Evolutionary conservation across 1,140 invertebrate species (phyloP).

Genomic region (Leucophenga varia): DNA sequence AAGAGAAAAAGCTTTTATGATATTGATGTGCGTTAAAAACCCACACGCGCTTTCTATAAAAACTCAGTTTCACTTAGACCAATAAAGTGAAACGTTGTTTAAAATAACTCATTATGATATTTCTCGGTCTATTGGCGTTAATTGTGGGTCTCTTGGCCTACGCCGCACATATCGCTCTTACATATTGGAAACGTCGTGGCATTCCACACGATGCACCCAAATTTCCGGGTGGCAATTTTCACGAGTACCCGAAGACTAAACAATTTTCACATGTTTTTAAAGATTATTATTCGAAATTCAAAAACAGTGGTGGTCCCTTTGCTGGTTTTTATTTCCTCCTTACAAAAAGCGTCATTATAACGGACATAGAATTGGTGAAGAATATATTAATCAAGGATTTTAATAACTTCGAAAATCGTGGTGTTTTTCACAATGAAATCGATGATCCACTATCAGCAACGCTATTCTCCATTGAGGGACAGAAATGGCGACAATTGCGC

Average conservation of each 20-base stretch:
- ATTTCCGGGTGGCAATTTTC: conserved; percentile 7
- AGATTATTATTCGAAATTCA: conserved; percentile 1
- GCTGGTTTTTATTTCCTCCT: background rate
- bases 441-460: conserved; percentile 58
- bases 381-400: conserved; percentile 61
- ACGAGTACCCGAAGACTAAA: background rate
- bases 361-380: conserved; percentile 52
- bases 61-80: too few relatives aligned
- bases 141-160: conserved; percentile 21
- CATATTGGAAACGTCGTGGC: conserved; percentile 14
- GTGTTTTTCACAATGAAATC: conserved; percentile 56
- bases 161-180: conserved; percentile 30
- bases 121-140: conserved; percentile 22
- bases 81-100: too few relatives aligned
- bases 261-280: background rate
- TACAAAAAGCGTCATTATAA: background rate
- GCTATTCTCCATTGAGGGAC: conserved; percentile 57
- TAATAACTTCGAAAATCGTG: conserved; percentile 58
- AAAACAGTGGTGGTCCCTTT: background rate
- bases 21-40: too few relatives aligned
- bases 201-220: conserved; percentile 4
- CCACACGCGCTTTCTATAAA: too few relatives aligned
- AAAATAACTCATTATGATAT: too few relatives aligned
- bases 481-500: conserved; percentile 62
- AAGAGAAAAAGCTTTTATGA: too few relatives aligned